Evolutionary conservation across 2,888 invertebrate species (phyloP).

Genomic region (Clivina fossor): DNA sequence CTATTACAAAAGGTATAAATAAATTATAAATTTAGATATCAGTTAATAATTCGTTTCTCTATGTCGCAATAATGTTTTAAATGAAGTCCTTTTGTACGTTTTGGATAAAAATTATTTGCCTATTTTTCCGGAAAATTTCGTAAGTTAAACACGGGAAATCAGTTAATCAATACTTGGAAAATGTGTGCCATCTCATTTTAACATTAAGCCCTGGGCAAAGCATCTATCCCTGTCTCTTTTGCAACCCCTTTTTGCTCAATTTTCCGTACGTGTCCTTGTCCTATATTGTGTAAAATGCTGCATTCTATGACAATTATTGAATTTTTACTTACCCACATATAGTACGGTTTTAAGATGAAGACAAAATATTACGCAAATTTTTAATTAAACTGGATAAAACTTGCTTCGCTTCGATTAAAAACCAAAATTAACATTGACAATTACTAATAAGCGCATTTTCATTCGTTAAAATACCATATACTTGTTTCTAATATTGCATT

Average conservation of each 20-base stretch:
- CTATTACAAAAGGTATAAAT: conserved; percentile 25
- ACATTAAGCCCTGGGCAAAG: conserved; percentile 22
- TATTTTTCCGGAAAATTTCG: conserved; percentile 18
- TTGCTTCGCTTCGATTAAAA: too few species aligned
- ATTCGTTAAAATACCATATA: too few species aligned
- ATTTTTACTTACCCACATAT: conserved; percentile 17
- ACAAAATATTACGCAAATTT: too few species aligned
- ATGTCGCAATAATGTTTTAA: conserved; percentile 29
- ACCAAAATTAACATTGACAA: too few species aligned
- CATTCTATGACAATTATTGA: conserved; percentile 42
- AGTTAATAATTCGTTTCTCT: conserved; percentile 23
- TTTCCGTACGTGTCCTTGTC: conserved; percentile 51
- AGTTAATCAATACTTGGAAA: conserved; percentile 34
- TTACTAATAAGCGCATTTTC: too few species aligned
- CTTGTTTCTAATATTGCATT: too few species aligned
- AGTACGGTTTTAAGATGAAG: too few species aligned
- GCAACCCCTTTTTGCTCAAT: conserved; percentile 31
- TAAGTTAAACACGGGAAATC: conserved; percentile 27
- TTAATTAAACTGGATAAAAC: too few species aligned
- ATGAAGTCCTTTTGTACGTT: conserved; percentile 11
- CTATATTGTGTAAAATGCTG: conserved; percentile 52
- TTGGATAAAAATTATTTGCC: conserved; percentile 14
- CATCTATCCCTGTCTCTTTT: conserved; percentile 29
- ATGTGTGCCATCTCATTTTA: conserved; percentile 31
- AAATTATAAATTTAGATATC: conserved; percentile 27